Evolutionary conservation across 2,888 invertebrate genomes (phyloP), one percentile per base, ranked within the genome.

Genomic region (Hydriomena furcata): DNA sequence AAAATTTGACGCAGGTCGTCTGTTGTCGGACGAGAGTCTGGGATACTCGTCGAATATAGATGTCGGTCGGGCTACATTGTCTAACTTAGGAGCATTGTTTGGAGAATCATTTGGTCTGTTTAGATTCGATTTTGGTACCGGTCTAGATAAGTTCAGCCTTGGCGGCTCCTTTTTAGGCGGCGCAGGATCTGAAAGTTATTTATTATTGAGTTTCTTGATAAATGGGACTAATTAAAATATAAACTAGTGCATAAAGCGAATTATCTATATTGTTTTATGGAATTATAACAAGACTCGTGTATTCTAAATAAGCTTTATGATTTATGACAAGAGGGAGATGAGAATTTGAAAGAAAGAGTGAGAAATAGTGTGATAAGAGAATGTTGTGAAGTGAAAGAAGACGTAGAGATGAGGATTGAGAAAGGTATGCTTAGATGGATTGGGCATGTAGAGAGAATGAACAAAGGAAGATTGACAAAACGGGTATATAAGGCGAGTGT

Each of bases 111-210:
- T 32, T n/a, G 32, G 27, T 34, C 23, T 24, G 5, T 51, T 52
- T 2, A 36, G 7, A 24, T 40, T 35, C 7, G n/a, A 43, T 17
- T 47, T 52, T 13, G 42, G 2, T 5, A 35, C 0, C 3, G 46
- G 38, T 35, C 25, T 42, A 23, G 1, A 8, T 17, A 36, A 7
- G 30, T 32, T 51, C 17, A 37, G 12, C 41, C 48, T 58, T 7
- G 57, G 55, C 0, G 52, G 48, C 2, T 70, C 71, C 48, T 66
- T 70, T 53, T 65, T 84, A 1, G 87, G 74, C 13, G 71, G 71
- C 3, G 55, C 40, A 0, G 73, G 73, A 56, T 72, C 63, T 78
- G 74, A 35, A 63, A 63, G 20, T 5, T 13, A 21, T 41, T 30
- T 10, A 28, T 20, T 17, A 11, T 41, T 40, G 11, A 46, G 40